Percentiles rank a stretch among this genome's conserved stretches.
Conservation (phyloP, 2,888 invertebrate species). For the Saturnia pavonia region DNA sequence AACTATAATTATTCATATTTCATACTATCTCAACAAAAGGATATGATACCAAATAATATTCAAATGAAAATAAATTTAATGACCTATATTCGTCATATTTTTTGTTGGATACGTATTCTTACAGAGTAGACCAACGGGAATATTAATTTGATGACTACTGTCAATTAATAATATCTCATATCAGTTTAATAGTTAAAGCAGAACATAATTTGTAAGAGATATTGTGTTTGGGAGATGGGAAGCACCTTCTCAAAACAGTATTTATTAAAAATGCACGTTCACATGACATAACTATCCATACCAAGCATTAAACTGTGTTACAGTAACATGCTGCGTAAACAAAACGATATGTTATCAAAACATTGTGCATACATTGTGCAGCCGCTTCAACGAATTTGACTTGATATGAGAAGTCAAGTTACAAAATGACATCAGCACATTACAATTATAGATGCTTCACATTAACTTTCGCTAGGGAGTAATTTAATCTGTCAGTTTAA, state of each 20-base stretch:
- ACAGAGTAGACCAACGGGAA: not conserved
- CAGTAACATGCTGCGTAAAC: constrained; percentile 21
- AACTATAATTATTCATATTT: not conserved
- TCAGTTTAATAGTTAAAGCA: not conserved
- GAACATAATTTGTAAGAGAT: not conserved
- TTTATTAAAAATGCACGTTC: not conserved
- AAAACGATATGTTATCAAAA: constrained; percentile 29
- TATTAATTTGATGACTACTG: not conserved
- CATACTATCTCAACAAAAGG: not conserved
- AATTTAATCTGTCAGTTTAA: not conserved
- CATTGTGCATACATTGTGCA: constrained; percentile 27
- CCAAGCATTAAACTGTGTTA: constrained; percentile 25
- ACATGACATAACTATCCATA: not conserved
- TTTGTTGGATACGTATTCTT: not conserved
- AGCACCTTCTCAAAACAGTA: not conserved
- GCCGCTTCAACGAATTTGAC: not conserved
- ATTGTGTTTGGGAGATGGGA: no score
- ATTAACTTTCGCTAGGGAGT: not conserved
- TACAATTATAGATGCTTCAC: not conserved
- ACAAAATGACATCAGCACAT: constrained; percentile 12
- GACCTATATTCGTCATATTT: not conserved
- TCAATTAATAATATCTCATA: not conserved
- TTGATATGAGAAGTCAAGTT: not conserved
- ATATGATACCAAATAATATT: no score
- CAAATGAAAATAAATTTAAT: not conserved